phyloP scores from a whole-genome alignment of 53 echinoderm and acorn worm genomes.

The Stichopus horrens region DNA sequence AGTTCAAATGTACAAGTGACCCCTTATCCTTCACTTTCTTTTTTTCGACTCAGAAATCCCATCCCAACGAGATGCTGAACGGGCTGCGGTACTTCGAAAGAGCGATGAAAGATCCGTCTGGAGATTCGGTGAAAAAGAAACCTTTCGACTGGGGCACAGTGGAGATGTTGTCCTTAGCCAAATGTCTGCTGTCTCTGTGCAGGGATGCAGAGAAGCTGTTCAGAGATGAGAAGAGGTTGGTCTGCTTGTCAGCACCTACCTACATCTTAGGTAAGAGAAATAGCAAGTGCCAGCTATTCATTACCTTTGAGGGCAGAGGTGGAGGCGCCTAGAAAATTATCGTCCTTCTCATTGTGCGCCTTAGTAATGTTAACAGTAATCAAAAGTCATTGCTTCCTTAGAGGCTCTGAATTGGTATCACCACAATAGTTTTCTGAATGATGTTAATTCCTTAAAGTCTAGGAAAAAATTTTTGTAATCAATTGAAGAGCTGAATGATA shows the following conservation, averaged over 20 bases:
- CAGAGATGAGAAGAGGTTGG: slow-evolving; percentile 65
- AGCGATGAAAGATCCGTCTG: slow-evolving; percentile 53
- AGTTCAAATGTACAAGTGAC: too few relatives aligned
- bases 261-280: slow-evolving; percentile 72
- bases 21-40: too few relatives aligned
- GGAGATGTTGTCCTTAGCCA: slow-evolving; percentile 75
- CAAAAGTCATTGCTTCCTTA: too few relatives aligned
- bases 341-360: too few relatives aligned
- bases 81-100: slow-evolving; percentile 86
- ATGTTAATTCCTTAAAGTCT: too few relatives aligned
- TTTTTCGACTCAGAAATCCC: slow-evolving; percentile 58
- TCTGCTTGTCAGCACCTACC: slow-evolving; percentile 70
- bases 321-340: too few relatives aligned
- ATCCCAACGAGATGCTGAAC: slow-evolving; percentile 86
- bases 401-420: too few relatives aligned
- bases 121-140: slow-evolving; percentile 54
- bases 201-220: slow-evolving; percentile 68
- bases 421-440: too few relatives aligned
- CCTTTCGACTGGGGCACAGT: slow-evolving; percentile 77
- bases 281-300: not conserved
- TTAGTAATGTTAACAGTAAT: too few relatives aligned
- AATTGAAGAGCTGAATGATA: too few relatives aligned
- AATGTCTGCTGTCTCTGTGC: slow-evolving; percentile 75
- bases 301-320: too few relatives aligned
- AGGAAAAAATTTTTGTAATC: too few relatives aligned